Conservation (phyloP, 2,797 vertebrate species). For the Rhabdophis nuchalis region DNA sequence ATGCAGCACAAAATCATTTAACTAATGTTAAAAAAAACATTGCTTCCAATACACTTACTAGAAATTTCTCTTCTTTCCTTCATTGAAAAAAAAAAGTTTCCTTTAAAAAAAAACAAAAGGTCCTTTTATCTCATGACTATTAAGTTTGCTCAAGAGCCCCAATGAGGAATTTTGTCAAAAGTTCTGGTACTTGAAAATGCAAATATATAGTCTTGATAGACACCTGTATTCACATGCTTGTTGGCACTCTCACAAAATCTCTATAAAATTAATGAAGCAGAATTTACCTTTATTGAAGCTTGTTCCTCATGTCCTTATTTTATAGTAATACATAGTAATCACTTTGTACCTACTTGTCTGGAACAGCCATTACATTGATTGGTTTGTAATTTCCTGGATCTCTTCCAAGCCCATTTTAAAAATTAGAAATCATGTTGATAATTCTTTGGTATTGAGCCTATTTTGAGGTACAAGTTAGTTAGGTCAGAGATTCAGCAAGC, state of each 20-base stretch:
- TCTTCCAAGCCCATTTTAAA: not conserved
- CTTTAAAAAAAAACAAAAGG: not conserved
- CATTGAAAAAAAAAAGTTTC: not conserved
- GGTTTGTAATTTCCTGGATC: not conserved
- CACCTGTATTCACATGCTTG: not conserved
- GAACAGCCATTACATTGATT: not conserved
- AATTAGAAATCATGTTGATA: not conserved
- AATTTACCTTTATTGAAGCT: not conserved
- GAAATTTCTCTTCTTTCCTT: not conserved
- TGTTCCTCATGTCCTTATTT: not conserved
- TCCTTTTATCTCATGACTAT: not conserved
- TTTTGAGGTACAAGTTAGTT: not conserved
- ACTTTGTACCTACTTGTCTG: not conserved
- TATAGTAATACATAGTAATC: not conserved
- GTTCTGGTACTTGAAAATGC: not conserved
- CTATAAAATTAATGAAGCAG: not conserved
- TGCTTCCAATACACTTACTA: not conserved
- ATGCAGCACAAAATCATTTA: not conserved
- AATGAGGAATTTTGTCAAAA: not conserved
- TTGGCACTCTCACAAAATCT: not conserved
- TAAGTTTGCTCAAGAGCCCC: not conserved
- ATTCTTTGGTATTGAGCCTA: not conserved
- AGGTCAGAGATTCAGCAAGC: not conserved
- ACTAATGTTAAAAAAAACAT: not conserved
- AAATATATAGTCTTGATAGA: not conserved